Percentiles rank a stretch among this genome's conserved stretches.
phyloP scores from a whole-genome alignment of 2,797 vertebrate species.

The Esox masquinongy region DNA sequence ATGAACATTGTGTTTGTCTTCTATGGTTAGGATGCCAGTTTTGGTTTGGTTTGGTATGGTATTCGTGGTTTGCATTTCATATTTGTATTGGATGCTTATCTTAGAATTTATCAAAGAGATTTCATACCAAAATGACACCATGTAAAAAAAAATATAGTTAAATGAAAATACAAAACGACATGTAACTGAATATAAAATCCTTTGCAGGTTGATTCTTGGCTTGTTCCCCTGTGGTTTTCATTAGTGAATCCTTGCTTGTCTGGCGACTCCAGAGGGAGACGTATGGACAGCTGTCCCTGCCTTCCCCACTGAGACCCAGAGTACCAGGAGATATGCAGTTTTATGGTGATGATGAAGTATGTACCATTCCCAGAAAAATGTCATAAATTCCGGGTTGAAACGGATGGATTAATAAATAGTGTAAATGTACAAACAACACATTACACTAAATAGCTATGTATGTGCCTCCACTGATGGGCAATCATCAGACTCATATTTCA shows the following conservation, averaged over 20 bases:
- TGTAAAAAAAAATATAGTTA: background rate
- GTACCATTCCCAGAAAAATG: background rate
- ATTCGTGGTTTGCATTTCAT: too few relatives aligned
- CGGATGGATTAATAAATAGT: constrained; percentile 12
- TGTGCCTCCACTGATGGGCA: background rate
- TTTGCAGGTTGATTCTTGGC: constrained; percentile 26
- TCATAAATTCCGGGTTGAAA: constrained; percentile 12
- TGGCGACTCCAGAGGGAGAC: constrained; percentile 33
- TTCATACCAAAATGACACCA: background rate
- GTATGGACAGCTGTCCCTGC: constrained; percentile 42
- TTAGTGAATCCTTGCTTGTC: constrained; percentile 30
- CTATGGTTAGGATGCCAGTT: too few relatives aligned
- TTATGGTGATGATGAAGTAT: background rate
- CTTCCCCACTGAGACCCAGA: constrained; percentile 10
- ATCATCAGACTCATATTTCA: background rate
- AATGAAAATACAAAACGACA: background rate
- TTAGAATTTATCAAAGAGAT: too few relatives aligned
- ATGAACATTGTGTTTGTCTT: too few relatives aligned
- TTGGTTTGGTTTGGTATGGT: too few relatives aligned
- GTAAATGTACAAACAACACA: background rate
- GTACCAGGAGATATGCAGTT: constrained; percentile 12
- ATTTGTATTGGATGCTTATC: too few relatives aligned
- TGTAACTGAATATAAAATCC: constrained; percentile 8
- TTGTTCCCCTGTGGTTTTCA: constrained; percentile 35
- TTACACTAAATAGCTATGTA: background rate